Evolutionary conservation across 2,888 invertebrate species (phyloP), one percentile per base, ranked within the genome.

Genomic region (Caenorhabditis parvicauda): DNA sequence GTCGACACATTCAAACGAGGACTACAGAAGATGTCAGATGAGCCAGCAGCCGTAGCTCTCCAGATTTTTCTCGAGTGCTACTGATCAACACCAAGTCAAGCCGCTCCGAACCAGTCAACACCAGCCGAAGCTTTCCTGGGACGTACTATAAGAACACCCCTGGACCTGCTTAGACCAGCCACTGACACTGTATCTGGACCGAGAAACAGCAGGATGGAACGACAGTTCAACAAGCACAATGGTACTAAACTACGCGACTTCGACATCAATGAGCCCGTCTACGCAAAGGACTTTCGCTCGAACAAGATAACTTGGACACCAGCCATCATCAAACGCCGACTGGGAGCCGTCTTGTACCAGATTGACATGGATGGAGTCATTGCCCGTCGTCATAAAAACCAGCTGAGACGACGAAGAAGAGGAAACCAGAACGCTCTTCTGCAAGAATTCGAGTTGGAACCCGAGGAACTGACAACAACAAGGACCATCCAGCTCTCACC

Each of bases 1-100:
- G 75, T 75, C 3, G 67, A 68, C 52, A 67, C 60, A 1, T 59
- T 75, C 48, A 75, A 75, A 38, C 27, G 62, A 12, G 46, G 29
- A 22, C 24, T 58, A 19, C 28, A 9, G 17, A 63, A 63, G n/a
- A 47, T 28, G 14, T 17, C 17, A 48, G 28, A 37, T 21, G 37
- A 39, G n/a, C 25, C 45, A 24, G 19, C 57, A 3, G 21, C 51
- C 2, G 51, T 56, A 21, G 37, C 56, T 1, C 17, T 59, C 3
- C 48, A 53, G 19, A 50, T 24, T 3, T 64, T 64, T 38, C 59
- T 64, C 3, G 19, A 32, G 17, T 9, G 37, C 21, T 64, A 60
- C 54, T 42, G 64, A 2, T 41, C 35, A 5, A 59, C 53, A 2
- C 57, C 64, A 3, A 54, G 52, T 37, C 7, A 41, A 1, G 35